A percentile compares a stretch with the other conserved stretches of the same genome.
Evolutionary conservation across 2,888 invertebrate genomes (phyloP).

Genomic region (Molorchus minor): DNA sequence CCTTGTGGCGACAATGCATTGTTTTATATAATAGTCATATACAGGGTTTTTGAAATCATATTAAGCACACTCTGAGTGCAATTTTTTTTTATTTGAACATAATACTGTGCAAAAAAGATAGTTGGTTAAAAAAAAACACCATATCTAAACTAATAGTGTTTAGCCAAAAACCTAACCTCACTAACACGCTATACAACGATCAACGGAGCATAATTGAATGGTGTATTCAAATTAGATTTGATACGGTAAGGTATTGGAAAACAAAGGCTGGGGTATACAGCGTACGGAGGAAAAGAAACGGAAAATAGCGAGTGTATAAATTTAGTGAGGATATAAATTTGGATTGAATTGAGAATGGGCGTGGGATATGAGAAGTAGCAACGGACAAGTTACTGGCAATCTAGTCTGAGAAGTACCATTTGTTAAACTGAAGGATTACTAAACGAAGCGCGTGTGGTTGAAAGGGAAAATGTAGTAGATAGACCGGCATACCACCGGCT

Average conservation of each 20-base stretch:
- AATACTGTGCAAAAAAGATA: too few species aligned
- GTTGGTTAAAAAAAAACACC: too few species aligned
- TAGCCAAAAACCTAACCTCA: too few species aligned
- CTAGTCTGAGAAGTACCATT: slow-evolving; percentile 55
- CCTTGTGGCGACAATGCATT: too few species aligned
- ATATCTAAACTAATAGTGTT: too few species aligned
- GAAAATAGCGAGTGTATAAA: slow-evolving; percentile 51
- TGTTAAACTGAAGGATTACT: slow-evolving; percentile 56
- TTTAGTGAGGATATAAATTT: slow-evolving; percentile 54
- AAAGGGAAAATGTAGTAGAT: slow-evolving; percentile 44
- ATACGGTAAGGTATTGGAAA: slow-evolving; percentile 24
- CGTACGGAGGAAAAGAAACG: slow-evolving; percentile 33
- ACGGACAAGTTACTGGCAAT: slow-evolving; percentile 55
- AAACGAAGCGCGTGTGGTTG: slow-evolving; percentile 52
- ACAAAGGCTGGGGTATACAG: slow-evolving; percentile 30
- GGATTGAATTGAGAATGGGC: slow-evolving; percentile 54
- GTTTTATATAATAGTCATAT: too few species aligned
- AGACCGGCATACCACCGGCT: slow-evolving; percentile 24
- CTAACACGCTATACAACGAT: too few species aligned
- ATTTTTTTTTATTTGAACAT: too few species aligned
- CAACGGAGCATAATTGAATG: too few species aligned
- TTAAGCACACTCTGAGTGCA: too few species aligned
- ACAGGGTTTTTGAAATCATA: too few species aligned
- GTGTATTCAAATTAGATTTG: too few species aligned
- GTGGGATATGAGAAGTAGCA: slow-evolving; percentile 54